phyloP scores from a whole-genome alignment of 2,797 vertebrate species.

The Pempheris klunzingeri region DNA sequence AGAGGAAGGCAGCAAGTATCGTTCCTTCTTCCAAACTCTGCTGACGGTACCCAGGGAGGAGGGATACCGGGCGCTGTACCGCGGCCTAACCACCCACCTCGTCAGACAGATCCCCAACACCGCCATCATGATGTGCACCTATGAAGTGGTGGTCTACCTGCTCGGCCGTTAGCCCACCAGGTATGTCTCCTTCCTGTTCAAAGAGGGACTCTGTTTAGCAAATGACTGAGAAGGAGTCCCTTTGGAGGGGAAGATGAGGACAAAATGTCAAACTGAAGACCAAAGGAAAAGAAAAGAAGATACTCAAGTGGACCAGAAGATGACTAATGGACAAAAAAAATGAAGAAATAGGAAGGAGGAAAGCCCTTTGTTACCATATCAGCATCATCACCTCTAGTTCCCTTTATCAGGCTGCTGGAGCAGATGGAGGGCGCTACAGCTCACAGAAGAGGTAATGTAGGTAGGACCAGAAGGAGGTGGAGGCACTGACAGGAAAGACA shows the following conservation, averaged over 20 bases:
- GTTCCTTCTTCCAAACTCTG: constrained; percentile 96
- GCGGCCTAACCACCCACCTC: constrained; percentile 96
- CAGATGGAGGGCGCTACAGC: constrained; percentile 11
- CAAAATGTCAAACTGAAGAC: constrained; percentile 77
- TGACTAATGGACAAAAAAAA: constrained; percentile 45
- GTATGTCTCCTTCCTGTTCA: constrained; percentile 31
- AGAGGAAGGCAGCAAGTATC: constrained; percentile 98
- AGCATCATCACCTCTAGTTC: constrained; percentile 51
- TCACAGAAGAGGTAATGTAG: constrained; percentile 32
- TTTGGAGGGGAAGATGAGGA: constrained; percentile 19
- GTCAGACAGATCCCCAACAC: constrained; percentile 99
- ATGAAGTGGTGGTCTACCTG: constrained; percentile 97
- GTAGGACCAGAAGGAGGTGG: constrained; percentile 10
- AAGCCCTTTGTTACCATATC: constrained; percentile 37
- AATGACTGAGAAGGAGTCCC: constrained; percentile 46
- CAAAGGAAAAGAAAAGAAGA: constrained; percentile 81
- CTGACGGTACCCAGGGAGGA: constrained; percentile 93
- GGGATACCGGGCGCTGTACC: constrained; percentile 95
- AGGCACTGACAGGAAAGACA: constrained; percentile 16
- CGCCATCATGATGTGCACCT: constrained; percentile 99
- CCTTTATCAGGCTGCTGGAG: constrained; percentile 30
- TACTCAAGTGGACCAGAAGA: constrained; percentile 81
- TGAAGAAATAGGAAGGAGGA: constrained; percentile 23
- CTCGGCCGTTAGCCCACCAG: constrained; percentile 88
- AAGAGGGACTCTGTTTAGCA: constrained; percentile 20